phyloP scores from a whole-genome alignment of 2,113 vertebrate species.

The Platichthys stellatus region DNA sequence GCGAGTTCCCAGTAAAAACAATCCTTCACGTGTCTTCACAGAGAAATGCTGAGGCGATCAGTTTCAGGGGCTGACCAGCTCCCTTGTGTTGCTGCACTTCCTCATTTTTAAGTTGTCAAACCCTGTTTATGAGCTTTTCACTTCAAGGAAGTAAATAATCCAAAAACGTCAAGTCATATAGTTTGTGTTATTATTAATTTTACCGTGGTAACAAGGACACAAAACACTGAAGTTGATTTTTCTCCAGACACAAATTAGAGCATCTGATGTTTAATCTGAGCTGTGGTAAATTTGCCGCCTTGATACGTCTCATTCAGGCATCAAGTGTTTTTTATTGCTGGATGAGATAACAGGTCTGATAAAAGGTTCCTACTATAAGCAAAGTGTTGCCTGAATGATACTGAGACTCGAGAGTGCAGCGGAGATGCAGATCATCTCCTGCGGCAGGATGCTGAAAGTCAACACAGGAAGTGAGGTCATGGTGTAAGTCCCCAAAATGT shows the following conservation, averaged over 20 bases:
- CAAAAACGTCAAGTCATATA: conserved; percentile 28
- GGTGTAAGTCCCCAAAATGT: conserved; percentile 38
- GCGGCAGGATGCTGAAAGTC: conserved; percentile 69
- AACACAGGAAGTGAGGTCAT: conserved; percentile 80
- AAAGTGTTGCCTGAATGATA: conserved; percentile 17
- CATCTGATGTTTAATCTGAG: conserved; percentile 61
- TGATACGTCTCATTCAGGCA: neutral
- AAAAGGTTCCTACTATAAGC: conserved; percentile 9
- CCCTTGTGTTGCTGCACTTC: conserved; percentile 45
- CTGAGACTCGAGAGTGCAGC: conserved; percentile 20
- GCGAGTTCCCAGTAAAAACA: conserved; percentile 55
- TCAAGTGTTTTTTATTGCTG: conserved; percentile 49
- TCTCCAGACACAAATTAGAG: conserved; percentile 54
- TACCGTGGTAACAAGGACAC: conserved; percentile 26
- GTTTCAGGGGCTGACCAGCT: conserved; percentile 33
- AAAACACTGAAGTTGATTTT: conserved; percentile 20
- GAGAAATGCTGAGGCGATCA: conserved; percentile 48
- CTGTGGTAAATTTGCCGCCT: conserved; percentile 34
- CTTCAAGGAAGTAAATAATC: conserved; percentile 34
- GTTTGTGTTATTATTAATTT: neutral
- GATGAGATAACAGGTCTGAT: conserved; percentile 43
- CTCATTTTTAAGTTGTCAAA: conserved; percentile 51
- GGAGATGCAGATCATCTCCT: conserved; percentile 63
- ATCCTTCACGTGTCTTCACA: conserved; percentile 57
- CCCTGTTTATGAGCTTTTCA: conserved; percentile 28